Evolutionary conservation across 2,888 invertebrate genomes (phyloP), one percentile per base, ranked within the genome.

Genomic region (Pterostichus niger): DNA sequence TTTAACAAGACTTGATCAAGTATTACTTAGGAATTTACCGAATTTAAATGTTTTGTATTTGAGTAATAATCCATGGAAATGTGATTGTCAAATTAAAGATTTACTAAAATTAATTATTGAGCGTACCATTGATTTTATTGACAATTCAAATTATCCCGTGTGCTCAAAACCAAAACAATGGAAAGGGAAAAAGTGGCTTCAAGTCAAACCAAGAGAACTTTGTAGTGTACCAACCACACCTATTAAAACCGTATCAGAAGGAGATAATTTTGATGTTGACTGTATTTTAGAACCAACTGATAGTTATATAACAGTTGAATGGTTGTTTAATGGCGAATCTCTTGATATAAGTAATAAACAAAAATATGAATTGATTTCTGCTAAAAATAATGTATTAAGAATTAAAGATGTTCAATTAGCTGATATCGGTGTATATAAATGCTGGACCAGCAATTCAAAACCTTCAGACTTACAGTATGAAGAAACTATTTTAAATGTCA

Each of bases 41-140:
- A 35, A 64, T n/a, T 64, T 64, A 64, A 33, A n/a, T 11, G 33
- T 35, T 13, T 5, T 64, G 5, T 64, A 64, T 64, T 64, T 64
- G 64, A 35, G 35, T 40, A 64, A 64, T 35, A 64, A 64, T 35
- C 64, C 64, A 6, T 64, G 64, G 64, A 64, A 64, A 35, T 64
- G 64, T 35, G 64, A 64, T 6, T 64, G 64, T 35, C 6, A 64
- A 64, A 64, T 35, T 4, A 35, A 35, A 64, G 35, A 64, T 35
- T n/a, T 64, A 33, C 13, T 0, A 35, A 33, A 35, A 64, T 64
- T 33, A n/a, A n/a, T 64, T 35, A 64, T 35, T 35, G 35, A 64
- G n/a, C 64, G 33, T 35, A 13, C 35, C 4, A 64, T 64, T 40
- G 64, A 35, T n/a, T 35, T 13, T 33, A 11, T 64, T 11, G 1